These are phyloP conservation scores for Formicarius rufipectus DNA, from an alignment of 2,113 vertebrate genomes.

Conservation along the genomic window DNA sequence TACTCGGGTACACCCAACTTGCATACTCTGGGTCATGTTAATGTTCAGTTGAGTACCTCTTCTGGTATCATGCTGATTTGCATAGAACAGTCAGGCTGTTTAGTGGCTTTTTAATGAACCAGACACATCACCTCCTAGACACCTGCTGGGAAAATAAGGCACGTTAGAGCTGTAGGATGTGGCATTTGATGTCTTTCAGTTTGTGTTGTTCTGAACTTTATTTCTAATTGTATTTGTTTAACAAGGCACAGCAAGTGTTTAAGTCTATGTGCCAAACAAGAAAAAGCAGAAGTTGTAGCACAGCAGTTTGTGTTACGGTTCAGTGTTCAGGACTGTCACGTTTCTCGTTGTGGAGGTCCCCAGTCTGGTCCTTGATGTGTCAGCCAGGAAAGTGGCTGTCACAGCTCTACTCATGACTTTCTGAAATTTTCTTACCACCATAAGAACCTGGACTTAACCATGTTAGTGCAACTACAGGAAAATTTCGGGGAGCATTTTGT, in stretches of 20 bases:
- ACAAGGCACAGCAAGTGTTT: not conserved
- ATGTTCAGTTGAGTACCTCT: not conserved
- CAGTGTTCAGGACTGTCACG: not conserved
- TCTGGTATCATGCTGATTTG: not conserved
- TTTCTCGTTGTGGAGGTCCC: constrained; percentile 19
- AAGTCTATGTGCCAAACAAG: not conserved
- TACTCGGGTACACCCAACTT: not conserved
- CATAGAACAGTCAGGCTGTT: not conserved
- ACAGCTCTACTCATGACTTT: not conserved
- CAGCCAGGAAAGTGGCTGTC: constrained; percentile 9
- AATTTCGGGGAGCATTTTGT: constrained; percentile 8
- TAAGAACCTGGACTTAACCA: not conserved
- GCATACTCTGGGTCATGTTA: not conserved
- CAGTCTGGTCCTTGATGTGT: not conserved
- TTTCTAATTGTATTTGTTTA: not conserved
- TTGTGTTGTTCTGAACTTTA: not conserved
- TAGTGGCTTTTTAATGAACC: not conserved
- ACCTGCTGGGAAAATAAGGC: not conserved
- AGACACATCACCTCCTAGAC: not conserved
- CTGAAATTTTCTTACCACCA: not conserved
- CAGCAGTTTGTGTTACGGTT: not conserved
- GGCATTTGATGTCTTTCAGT: not conserved
- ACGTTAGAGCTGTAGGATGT: not conserved
- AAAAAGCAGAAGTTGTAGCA: not conserved
- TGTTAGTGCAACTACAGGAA: not conserved